These are phyloP conservation scores for Elgaria multicarinata DNA, from an alignment of 2,113 vertebrate species.

Conservation along the genomic window DNA sequence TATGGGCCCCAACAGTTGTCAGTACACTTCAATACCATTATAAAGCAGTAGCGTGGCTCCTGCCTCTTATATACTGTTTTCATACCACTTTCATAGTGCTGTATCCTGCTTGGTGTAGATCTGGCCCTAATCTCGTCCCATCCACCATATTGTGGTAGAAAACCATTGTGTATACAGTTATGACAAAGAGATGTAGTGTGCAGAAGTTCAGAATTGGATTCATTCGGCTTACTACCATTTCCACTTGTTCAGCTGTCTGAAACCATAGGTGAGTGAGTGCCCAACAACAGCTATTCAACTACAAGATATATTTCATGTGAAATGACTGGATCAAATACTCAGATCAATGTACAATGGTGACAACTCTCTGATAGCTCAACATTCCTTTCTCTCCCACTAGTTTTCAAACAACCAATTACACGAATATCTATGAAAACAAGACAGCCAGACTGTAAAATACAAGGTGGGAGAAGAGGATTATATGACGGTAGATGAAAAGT, in stretches of 20 bases:
- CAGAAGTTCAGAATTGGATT: background rate
- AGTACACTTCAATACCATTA: too few species aligned
- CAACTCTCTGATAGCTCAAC: background rate
- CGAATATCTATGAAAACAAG: background rate
- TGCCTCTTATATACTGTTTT: too few species aligned
- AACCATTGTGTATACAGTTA: background rate
- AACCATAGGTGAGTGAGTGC: background rate
- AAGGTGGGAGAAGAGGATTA: background rate
- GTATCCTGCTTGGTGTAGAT: too few species aligned
- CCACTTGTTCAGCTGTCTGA: background rate
- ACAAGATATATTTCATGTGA: background rate
- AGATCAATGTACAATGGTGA: background rate
- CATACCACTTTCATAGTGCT: too few species aligned
- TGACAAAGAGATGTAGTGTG: background rate
- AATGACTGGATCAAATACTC: background rate
- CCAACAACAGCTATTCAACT: background rate
- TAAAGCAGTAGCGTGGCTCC: too few species aligned
- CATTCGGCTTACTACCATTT: background rate
- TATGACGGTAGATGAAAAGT: background rate
- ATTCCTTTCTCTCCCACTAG: background rate
- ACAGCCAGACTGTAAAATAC: background rate
- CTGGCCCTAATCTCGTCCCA: background rate
- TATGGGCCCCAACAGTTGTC: too few species aligned
- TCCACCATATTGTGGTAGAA: background rate
- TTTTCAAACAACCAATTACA: slow-evolving; percentile 5